These are phyloP conservation scores for Ophraella communa DNA, from an alignment of 2,888 invertebrate species.

Conservation along the genomic window DNA sequence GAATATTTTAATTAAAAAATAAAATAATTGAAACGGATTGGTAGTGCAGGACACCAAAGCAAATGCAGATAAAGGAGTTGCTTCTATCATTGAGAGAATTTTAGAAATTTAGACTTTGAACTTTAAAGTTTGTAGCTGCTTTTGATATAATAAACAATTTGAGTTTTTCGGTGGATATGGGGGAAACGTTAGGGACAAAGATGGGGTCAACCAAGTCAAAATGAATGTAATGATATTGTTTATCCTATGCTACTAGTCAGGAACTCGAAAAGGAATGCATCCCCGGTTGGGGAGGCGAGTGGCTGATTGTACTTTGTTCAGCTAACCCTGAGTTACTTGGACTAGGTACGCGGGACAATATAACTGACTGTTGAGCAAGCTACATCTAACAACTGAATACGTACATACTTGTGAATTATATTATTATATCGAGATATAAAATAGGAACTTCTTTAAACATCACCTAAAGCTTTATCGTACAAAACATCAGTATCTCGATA, in stretches of 20 bases:
- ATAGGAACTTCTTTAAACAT: constrained; percentile 63
- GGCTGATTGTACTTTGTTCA: constrained; percentile 61
- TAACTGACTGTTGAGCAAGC: constrained; percentile 61
- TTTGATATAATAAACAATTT: background rate
- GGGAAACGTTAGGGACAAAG: background rate
- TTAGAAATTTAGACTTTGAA: no score
- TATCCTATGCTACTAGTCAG: constrained; percentile 56
- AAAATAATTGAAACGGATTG: no score
- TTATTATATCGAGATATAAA: constrained; percentile 61
- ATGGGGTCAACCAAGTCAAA: constrained; percentile 17
- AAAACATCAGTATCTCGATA: constrained; percentile 61
- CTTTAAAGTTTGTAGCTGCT: no score
- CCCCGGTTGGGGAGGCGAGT: constrained; percentile 40
- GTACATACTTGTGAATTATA: constrained; percentile 59
- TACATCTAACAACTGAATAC: constrained; percentile 61
- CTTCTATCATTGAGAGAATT: no score
- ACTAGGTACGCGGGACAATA: constrained; percentile 57
- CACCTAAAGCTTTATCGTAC: constrained; percentile 62
- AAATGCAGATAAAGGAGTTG: no score
- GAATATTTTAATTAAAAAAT: no score
- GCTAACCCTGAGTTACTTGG: constrained; percentile 61
- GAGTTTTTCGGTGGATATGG: background rate
- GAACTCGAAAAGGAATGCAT: constrained; percentile 60
- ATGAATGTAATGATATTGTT: constrained; percentile 29
- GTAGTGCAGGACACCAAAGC: no score